Evolutionary conservation across 2,888 invertebrate genomes (phyloP), one percentile per base, ranked within the genome.

Genomic region (Pheosia tremula): DNA sequence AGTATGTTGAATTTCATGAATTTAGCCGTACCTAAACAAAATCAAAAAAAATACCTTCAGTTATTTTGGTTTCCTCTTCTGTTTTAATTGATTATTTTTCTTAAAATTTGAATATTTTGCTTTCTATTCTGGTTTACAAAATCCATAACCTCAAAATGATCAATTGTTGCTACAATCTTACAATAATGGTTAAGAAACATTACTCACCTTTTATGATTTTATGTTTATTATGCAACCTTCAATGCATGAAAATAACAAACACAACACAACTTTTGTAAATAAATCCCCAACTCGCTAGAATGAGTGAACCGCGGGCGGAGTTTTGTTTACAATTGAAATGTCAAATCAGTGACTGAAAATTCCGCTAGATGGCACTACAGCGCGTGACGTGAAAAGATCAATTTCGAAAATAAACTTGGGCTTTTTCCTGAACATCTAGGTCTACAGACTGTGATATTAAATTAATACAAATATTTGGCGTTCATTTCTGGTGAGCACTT

Each of bases 321-420:
- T 71, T 73, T 83, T 86, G 83, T 86, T 86, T 86, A 85, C 83
- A 63, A 72, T 70, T 71, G 45, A 79, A 79, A 81, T 81, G 91
- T 90, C 91, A 92, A 86, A 65, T 74, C 67, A 77, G 77, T 89
- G 84, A 59, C 62, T 71, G 84, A 80, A 88, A 88, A 87, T 71
- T 79, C 67, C 76, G 65, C 75, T 74, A 91, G 91, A 84, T 86
- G 84, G 84, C 89, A 85, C 84, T 79, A 83, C 78, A 65, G 61
- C 62, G 61, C 62, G 74, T 90, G 91, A 92, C 91, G 82, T 85
- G 84, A 89, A 82, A 86, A 82, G 79, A 82, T 83, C 87, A 88
- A 91, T 91, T 92, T 93, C 93, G 79, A 93, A 93, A 93, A 92
- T 93, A 93, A 93, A 92, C 90, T 89, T 81, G 79, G 82, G 80